Percentiles rank a stretch among this genome's conserved stretches.
These are phyloP conservation scores for Apocrypta bakeri DNA, from an alignment of 1,140 invertebrate species.

Conservation along the genomic window DNA sequence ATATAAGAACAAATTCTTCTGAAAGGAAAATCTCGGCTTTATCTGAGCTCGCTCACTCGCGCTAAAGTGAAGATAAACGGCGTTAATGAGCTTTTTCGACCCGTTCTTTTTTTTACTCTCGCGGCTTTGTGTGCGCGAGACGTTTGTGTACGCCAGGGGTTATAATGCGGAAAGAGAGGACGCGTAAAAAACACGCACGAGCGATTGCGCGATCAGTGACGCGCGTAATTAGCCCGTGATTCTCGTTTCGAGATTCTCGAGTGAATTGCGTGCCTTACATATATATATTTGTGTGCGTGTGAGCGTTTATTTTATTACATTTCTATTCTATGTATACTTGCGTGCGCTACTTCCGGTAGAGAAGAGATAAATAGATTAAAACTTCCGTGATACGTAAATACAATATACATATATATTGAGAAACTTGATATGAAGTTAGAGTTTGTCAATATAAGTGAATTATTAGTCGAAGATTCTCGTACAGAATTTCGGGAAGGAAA, in stretches of 20 bases:
- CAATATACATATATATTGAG: no score
- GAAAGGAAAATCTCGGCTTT: neutral
- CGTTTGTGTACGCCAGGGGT: no score
- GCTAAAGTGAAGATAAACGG: neutral
- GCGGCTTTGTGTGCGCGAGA: neutral
- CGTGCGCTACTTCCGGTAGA: no score
- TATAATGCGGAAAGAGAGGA: no score
- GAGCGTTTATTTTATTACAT: neutral
- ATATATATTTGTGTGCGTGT: neutral
- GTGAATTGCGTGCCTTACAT: no score
- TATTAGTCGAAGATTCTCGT: no score
- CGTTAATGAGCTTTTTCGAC: neutral
- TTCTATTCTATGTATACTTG: no score
- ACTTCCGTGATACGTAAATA: neutral
- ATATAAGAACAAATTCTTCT: neutral
- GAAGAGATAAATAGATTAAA: neutral
- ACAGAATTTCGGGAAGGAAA: no score
- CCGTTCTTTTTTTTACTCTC: neutral
- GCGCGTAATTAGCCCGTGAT: neutral
- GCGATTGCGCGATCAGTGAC: no score
- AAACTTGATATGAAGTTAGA: no score
- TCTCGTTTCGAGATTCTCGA: neutral
- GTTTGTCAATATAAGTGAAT: no score
- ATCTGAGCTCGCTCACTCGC: neutral
- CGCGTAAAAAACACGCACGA: neutral